phyloP scores from a whole-genome alignment of 2,113 vertebrate genomes.

The Willisornis vidua region DNA sequence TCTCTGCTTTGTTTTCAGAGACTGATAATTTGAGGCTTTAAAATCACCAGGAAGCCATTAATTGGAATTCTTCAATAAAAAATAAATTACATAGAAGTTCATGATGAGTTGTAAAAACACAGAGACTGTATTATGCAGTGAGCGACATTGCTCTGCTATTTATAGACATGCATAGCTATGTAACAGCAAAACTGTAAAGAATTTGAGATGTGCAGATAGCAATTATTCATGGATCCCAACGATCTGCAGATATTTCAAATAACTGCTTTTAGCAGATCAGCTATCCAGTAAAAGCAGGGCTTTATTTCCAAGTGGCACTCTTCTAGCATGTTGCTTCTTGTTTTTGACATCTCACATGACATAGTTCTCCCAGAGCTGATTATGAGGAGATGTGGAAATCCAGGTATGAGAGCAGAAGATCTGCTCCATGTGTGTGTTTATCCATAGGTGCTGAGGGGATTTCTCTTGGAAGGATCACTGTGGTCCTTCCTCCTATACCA shows the following conservation, averaged over 20 bases:
- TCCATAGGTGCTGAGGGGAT: not conserved
- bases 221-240: constrained; percentile 74
- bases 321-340: constrained; percentile 58
- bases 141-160: constrained; percentile 77
- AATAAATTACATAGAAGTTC: constrained; percentile 88
- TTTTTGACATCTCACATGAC: constrained; percentile 62
- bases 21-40: constrained; percentile 90
- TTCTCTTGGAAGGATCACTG: not conserved
- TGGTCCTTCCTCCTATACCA: not conserved
- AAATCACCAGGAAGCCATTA: constrained; percentile 91
- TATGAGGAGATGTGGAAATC: not conserved
- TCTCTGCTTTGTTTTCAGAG: constrained; percentile 88
- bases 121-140: constrained; percentile 82
- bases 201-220: constrained; percentile 78
- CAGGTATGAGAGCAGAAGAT: not conserved
- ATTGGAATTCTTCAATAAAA: constrained; percentile 91
- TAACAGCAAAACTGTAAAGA: constrained; percentile 76
- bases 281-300: constrained; percentile 65
- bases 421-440: not conserved
- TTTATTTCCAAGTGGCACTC: constrained; percentile 70
- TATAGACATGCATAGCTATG: constrained; percentile 74
- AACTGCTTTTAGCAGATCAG: constrained; percentile 74
- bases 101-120: constrained; percentile 86
- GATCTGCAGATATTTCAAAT: constrained; percentile 77
- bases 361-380: constrained; percentile 19